A percentile compares a stretch with the other conserved stretches of the same genome.
phyloP scores from a whole-genome alignment of 2,113 vertebrate species.

The Osmerus mordax region DNA sequence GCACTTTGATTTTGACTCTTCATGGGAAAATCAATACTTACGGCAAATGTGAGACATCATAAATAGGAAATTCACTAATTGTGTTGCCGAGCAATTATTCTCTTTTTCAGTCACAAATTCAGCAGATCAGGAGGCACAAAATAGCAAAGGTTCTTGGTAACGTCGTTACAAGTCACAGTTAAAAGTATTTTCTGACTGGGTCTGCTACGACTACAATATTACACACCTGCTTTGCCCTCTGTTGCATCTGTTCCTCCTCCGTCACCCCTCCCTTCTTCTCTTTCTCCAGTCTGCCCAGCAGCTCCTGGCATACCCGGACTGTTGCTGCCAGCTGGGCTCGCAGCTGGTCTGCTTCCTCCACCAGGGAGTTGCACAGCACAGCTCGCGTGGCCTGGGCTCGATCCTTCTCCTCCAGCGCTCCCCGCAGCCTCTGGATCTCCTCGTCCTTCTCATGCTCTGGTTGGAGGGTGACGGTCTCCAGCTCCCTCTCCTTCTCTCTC shows the following conservation, averaged over 20 bases:
- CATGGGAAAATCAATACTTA: no score
- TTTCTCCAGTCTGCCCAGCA: slow-evolving; percentile 78
- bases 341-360: slow-evolving; percentile 81
- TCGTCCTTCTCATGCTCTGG: slow-evolving; percentile 74
- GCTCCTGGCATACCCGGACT: slow-evolving; percentile 86
- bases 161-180: slow-evolving; percentile 13
- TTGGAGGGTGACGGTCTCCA: slow-evolving; percentile 63
- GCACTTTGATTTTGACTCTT: no score
- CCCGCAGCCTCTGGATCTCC: slow-evolving; percentile 74
- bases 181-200: slow-evolving; percentile 11
- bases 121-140: not conserved
- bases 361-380: slow-evolving; percentile 82
- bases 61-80: no score
- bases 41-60: no score
- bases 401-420: slow-evolving; percentile 73
- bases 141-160: no score
- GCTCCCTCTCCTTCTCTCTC: slow-evolving; percentile 75
- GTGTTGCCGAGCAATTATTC: no score
- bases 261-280: slow-evolving; percentile 51
- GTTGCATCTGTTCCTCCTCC: slow-evolving; percentile 38
- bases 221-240: slow-evolving; percentile 72
- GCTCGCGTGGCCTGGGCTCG: slow-evolving; percentile 74
- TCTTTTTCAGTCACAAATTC: not conserved
- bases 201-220: no score
- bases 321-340: slow-evolving; percentile 79